These are phyloP conservation scores for Nasalis larvatus DNA, from an alignment of 2,113 vertebrate species.

Conservation along the genomic window DNA sequence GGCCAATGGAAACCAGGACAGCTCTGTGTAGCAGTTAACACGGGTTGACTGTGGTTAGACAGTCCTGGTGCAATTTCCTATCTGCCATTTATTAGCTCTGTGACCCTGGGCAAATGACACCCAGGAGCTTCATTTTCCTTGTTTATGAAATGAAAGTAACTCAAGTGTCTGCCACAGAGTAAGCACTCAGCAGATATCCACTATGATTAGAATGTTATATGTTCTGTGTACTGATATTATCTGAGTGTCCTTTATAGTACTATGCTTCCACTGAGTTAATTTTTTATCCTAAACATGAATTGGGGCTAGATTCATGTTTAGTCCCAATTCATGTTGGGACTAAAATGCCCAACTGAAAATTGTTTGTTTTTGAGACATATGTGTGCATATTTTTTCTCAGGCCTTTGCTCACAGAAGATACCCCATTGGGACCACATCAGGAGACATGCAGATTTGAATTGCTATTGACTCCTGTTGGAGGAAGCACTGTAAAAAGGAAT, in stretches of 20 bases:
- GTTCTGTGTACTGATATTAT: constrained; percentile 3
- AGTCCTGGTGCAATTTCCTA: constrained; percentile 1
- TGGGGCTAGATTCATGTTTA: not conserved
- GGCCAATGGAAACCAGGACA: not conserved
- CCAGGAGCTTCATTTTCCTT: not conserved
- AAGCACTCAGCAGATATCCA: not conserved
- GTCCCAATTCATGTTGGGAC: too few relatives aligned
- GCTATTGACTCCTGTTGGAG: not conserved
- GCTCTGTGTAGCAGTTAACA: not conserved
- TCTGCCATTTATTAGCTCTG: constrained; percentile 28
- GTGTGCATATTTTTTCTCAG: not conserved
- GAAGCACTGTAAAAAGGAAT: not conserved
- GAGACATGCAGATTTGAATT: not conserved
- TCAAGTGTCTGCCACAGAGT: constrained; percentile 24
- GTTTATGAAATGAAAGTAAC: constrained; percentile 54
- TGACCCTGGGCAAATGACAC: not conserved
- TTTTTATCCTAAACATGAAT: not conserved
- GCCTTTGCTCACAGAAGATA: constrained; percentile 23
- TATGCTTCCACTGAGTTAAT: not conserved
- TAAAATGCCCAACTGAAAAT: not conserved
- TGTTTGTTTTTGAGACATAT: not conserved
- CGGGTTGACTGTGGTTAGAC: not conserved
- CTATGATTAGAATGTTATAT: constrained; percentile 40
- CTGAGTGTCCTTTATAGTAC: not conserved
- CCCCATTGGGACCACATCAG: not conserved